These are phyloP conservation scores for Nyctibius grandis DNA, from an alignment of 2,797 vertebrate species.

Conservation along the genomic window DNA sequence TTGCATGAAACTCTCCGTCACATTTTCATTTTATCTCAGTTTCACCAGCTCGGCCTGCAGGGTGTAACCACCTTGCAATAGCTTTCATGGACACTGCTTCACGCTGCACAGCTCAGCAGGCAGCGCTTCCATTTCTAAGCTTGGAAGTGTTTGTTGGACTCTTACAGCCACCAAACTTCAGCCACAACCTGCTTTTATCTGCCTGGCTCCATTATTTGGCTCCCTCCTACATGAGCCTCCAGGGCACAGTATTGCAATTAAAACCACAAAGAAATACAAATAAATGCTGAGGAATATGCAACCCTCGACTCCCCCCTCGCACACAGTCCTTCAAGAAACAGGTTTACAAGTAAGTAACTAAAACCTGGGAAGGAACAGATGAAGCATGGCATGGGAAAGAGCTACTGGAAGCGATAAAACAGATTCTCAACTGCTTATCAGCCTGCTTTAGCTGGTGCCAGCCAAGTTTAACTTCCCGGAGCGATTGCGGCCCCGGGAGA, in stretches of 20 bases:
- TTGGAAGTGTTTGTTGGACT: neutral
- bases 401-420: neutral
- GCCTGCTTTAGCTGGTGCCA: accelerated
- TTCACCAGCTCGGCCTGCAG: neutral
- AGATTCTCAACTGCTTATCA: accelerated
- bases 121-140: neutral
- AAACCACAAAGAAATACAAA: conserved; percentile 24
- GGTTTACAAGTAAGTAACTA: neutral
- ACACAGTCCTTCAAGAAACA: neutral
- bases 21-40: neutral
- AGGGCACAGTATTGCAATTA: conserved; percentile 13
- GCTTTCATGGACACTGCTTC: neutral
- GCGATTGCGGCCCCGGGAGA: neutral
- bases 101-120: neutral
- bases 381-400: neutral
- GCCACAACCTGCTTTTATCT: neutral
- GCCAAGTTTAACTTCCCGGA: accelerated
- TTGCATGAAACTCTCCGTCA: neutral
- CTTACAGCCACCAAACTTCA: neutral
- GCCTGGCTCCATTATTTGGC: neutral
- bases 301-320: neutral
- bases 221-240: conserved; percentile 31
- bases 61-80: neutral
- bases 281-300: neutral
- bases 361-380: neutral